These are phyloP conservation scores for Xanthia togata DNA, from an alignment of 2,888 invertebrate species.

Conservation along the genomic window DNA sequence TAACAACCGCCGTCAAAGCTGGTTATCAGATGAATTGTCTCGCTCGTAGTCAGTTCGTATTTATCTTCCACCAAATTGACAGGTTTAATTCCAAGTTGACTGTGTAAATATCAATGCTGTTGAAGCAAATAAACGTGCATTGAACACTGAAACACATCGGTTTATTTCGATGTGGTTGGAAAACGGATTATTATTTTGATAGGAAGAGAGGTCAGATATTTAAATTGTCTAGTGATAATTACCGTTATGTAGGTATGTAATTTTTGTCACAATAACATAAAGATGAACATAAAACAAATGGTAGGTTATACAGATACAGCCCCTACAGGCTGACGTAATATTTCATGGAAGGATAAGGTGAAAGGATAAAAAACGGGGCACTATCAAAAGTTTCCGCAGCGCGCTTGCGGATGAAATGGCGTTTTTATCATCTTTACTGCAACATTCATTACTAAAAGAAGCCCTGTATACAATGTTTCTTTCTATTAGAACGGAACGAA, in stretches of 20 bases:
- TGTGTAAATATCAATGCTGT: conserved; percentile 24
- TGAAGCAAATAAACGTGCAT: conserved; percentile 5
- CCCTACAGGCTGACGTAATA: conserved; percentile 4
- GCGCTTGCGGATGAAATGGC: neutral
- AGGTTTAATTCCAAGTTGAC: conserved; percentile 47
- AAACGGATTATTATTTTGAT: neutral
- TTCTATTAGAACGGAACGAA: too few relatives aligned
- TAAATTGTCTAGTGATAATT: neutral
- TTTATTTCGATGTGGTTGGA: conserved; percentile 6
- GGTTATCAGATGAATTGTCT: conserved; percentile 54
- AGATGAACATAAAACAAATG: conserved; percentile 3
- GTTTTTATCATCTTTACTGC: conserved; percentile 17
- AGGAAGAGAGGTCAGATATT: neutral
- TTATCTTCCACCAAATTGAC: conserved; percentile 57
- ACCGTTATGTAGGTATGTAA: neutral
- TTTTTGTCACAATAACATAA: neutral
- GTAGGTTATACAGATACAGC: neutral
- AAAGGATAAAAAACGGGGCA: conserved; percentile 11
- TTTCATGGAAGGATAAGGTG: neutral
- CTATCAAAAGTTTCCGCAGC: conserved; percentile 19
- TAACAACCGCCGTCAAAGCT: conserved; percentile 59
- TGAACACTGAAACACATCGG: neutral
- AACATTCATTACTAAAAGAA: neutral
- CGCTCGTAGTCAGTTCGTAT: conserved; percentile 34
- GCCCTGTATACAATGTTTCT: neutral